Base-by-base conservation (phyloP, 53 echinoderm and acorn worm species). In the Stichopus horrens region DNA sequence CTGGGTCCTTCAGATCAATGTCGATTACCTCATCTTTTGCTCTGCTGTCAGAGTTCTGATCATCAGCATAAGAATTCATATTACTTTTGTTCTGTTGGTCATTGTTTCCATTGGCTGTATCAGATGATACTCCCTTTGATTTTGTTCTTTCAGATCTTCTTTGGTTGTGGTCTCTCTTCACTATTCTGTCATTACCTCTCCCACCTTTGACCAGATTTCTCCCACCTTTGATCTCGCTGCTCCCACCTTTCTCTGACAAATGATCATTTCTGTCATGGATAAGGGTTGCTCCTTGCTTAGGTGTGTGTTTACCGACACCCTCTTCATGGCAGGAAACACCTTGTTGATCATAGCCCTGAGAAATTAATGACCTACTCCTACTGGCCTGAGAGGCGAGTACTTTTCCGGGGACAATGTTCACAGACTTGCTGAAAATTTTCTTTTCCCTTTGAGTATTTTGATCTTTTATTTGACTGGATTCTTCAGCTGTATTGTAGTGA, bases 1-100 rank as follows among this genome's bases (percentile, higher is more conserved):
- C 96, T 8, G 96, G 96, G 76, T 96, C 96, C 4, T 88, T 88
- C 22, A 96, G 91, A 88, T 96, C 96, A 60, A 96, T 96, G 79
- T 96, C 96, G 52, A 94, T 74, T 75, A 86, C 83, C 68, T 92
- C 92, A 18, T 78, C 59, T 13, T 76, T 54, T 51, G 4, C 54
- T 2, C 8, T 23, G 37, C 37, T 16, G 7, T 7, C 16, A 8
- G 21, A 7, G 16, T 23, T 23, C 21, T 76, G 7, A 9, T 23
- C 51, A 4, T 2, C 5, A 76, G 23, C 0, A 14, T 67, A 14
- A 14, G 68, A 11, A 67, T 67, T 67, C 68, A 11, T 67, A 67
- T n/a, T n/a, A 67, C 1, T 67, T 11, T 67, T 67, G 11, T 14
- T 14, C 52, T 5, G 18, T 51, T 21, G 52, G 5, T 51, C 21